Base-by-base conservation (phyloP, 92 coral and sea anemone genomes). In the Bergia sp. region DNA sequence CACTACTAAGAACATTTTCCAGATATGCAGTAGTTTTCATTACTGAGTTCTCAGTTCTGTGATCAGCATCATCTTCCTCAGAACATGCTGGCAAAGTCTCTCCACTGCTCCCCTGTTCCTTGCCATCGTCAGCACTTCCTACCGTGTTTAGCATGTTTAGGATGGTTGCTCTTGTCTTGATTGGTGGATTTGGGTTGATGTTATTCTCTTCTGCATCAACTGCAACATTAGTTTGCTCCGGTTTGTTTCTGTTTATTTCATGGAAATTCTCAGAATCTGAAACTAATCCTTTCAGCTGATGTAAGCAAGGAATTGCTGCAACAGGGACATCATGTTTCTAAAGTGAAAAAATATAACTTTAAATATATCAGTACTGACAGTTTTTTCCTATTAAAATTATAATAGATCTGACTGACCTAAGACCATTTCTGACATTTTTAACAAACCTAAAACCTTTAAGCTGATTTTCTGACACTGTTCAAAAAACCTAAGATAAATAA, bases 291-390 rank as follows among this genome's bases (percentile, higher is more conserved):
- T 81, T 95, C 78, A 85, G 83, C 89, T 97, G 97, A 50, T 97
- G 98, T 39, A 97, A 88, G 75, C 99, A 97, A 16, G 99, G 99
- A 65, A 97, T 94, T 20, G 99, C 97, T 49, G 97, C 99, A 64
- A 94, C 37, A 12, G 99, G 99, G 42, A 97, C 95, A 86, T 95
- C 98, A 76, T 97, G 99, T 93, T 96, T 97, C 99, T 97, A 90
- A 45, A 61, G 29, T 1, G 29, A 21, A 18, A 61, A 61, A 57
- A 29, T 29, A 29, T 29, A 29, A 29, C 29, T 29, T 29, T 29
- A 29, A 29, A 29, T 15, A 55, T 38, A 82, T 29, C 36, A 55
- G 42, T 43, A 18, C 37, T 7, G 43, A 7, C 42, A 47, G 53
- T 77, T 42, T 77, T 36, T 77, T 29, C 29, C 29, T 29, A 29